Evolutionary conservation across 2,888 invertebrate species (phyloP), one percentile per base, ranked within the genome.

Genomic region (Cistogaster globosa): DNA sequence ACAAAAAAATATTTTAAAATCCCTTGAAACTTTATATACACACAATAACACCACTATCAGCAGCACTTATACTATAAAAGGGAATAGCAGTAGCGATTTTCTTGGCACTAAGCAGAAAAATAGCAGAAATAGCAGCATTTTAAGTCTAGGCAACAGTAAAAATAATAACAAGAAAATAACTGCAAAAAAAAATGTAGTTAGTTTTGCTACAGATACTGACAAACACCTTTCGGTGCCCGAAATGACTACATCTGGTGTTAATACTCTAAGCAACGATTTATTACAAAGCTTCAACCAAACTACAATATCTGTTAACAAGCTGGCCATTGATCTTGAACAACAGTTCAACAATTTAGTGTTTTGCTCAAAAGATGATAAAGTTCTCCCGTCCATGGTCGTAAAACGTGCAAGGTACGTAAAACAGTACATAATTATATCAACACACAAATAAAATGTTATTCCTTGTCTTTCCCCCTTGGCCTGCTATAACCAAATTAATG

Each of bases 361-460:
- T 58, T 91, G 90, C 91, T 88, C 89, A 74, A 91, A 91, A 83
- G 90, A 91, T 55, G 90, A 90, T 58, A 90, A 89, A 60, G 83
- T 87, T 11, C 88, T 90, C 5, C 89, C 88, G 58, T 79, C 88
- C 65, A 80, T 87, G 75, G 87, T 90, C 74, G 87, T 88, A 74
- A 88, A 87, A 71, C 89, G 89, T 71, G 87, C 88, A 65, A 91
- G 90, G 90, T 91, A 86, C 26, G 69, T 58, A 68, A 79, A 75
- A 14, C 2, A 42, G 1, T 22, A 53, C 12, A 57, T 48, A 18
- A 26, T 26, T 48, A 69, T 65, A 32, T 9, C 36, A 51, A 32
- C 57, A 57, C 16, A 16, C 9, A 22, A 20, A 22, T 48, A 6
- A 57, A 48, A 38, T 65, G 3, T 45, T 65, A 57, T 36, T 57